A percentile compares a stretch with the other conserved stretches of the same genome.
phyloP scores from a whole-genome alignment of 2,888 invertebrate species.

The Macrophya annulata region DNA sequence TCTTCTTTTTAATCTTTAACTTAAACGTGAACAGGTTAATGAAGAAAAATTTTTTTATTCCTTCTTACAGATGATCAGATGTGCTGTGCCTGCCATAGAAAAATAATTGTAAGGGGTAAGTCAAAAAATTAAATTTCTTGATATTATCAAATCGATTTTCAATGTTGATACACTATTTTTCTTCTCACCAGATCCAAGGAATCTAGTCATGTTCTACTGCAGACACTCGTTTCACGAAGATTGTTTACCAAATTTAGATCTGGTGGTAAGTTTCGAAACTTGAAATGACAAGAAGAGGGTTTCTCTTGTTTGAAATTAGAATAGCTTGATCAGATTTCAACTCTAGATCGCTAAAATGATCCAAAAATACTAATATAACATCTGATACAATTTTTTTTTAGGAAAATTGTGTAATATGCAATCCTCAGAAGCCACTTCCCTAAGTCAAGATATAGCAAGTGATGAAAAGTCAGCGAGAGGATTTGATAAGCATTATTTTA shows the following conservation, averaged over 20 bases:
- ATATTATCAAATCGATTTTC: conserved; percentile 39
- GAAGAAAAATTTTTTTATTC: conserved; percentile 58
- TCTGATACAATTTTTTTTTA: conserved; percentile 68
- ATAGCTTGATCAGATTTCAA: not conserved
- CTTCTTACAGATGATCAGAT: conserved; percentile 86
- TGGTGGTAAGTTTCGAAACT: conserved; percentile 69
- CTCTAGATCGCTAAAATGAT: not conserved
- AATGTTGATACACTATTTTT: conserved; percentile 21
- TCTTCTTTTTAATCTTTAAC: not conserved
- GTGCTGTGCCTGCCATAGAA: conserved; percentile 90
- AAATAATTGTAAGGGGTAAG: conserved; percentile 87
- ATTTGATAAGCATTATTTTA: conserved; percentile 34
- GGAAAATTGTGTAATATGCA: conserved; percentile 82
- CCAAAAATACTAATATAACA: not conserved
- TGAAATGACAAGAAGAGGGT: not conserved
- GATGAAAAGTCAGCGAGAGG: not conserved
- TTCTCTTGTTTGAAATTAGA: not conserved
- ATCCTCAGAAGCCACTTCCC: conserved; percentile 75
- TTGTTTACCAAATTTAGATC: conserved; percentile 85
- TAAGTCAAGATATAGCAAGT: conserved; percentile 61
- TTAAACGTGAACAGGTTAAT: conserved; percentile 9
- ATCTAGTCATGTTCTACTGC: conserved; percentile 92
- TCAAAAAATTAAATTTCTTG: conserved; percentile 54
- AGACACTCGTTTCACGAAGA: conserved; percentile 94
- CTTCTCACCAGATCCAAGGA: conserved; percentile 84